Evolutionary conservation across 2,113 vertebrate species (phyloP).

Genomic region (Orientallactaga bullata): DNA sequence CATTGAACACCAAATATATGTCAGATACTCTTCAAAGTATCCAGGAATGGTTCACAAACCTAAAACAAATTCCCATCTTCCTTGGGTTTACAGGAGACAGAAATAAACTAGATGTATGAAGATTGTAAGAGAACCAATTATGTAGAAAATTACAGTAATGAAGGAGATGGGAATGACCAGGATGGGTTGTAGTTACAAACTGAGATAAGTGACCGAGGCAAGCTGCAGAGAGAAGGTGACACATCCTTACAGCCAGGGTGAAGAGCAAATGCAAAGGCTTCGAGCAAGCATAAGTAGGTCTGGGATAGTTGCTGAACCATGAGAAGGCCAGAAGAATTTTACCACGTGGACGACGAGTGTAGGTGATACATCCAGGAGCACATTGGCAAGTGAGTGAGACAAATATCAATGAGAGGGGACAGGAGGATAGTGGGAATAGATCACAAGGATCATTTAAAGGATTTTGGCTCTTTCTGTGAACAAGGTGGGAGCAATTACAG

Average conservation of each 20-base stretch:
- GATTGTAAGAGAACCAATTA: background rate
- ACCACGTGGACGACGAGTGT: background rate
- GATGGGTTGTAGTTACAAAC: background rate
- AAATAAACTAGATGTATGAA: background rate
- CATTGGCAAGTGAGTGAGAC: background rate
- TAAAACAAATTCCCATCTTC: background rate
- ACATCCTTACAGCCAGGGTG: background rate
- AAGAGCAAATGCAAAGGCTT: background rate
- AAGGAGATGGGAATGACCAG: background rate
- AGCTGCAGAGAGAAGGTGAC: background rate
- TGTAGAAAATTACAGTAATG: background rate
- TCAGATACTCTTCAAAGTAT: too few species aligned
- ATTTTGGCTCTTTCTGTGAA: constrained; percentile 1
- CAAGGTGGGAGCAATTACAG: background rate
- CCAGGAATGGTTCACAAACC: background rate
- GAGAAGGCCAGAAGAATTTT: background rate
- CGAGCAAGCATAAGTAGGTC: background rate
- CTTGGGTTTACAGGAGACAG: background rate
- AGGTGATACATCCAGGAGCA: background rate
- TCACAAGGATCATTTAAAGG: background rate
- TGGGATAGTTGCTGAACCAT: background rate
- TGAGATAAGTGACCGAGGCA: background rate
- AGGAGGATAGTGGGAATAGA: background rate
- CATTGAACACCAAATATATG: background rate
- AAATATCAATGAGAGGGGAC: background rate